Conservation (phyloP, 2,797 vertebrate genomes). For the Pseudochromis fuscus region DNA sequence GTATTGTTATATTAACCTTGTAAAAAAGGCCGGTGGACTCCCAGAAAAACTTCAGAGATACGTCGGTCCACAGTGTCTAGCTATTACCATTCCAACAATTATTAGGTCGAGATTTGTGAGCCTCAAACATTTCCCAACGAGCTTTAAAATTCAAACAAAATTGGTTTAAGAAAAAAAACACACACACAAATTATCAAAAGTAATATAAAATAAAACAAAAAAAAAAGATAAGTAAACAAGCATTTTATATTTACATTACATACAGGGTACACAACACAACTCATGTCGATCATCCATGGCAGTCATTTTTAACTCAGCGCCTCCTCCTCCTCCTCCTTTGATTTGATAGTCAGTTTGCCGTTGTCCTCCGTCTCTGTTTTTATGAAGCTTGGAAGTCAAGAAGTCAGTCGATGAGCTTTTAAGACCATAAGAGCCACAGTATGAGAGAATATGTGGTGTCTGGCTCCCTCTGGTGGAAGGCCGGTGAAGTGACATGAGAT, state of each 20-base stretch:
- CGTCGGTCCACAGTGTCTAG: constrained; percentile 65
- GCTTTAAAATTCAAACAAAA: constrained; percentile 56
- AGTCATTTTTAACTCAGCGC: constrained; percentile 62
- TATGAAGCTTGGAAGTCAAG: constrained; percentile 58
- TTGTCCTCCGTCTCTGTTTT: constrained; percentile 34
- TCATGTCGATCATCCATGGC: constrained; percentile 65
- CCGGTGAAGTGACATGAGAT: constrained; percentile 58
- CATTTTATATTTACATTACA: constrained; percentile 88
- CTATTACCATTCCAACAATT: constrained; percentile 68
- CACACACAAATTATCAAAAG: constrained; percentile 80
- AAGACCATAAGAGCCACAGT: constrained; percentile 54
- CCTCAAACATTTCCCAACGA: constrained; percentile 52
- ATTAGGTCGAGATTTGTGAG: constrained; percentile 67
- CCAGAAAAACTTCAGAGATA: constrained; percentile 64
- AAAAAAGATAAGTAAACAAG: constrained; percentile 84
- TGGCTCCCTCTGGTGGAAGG: constrained; percentile 72
- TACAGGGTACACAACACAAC: constrained; percentile 80
- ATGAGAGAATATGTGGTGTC: constrained; percentile 51
- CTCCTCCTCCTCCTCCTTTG: constrained; percentile 30
- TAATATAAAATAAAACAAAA: constrained; percentile 75
- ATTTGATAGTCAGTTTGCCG: constrained; percentile 62
- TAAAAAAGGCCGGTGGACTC: constrained; percentile 76
- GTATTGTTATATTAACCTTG: constrained; percentile 70
- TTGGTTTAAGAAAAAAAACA: constrained; percentile 63
- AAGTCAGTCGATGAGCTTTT: constrained; percentile 67